Evolutionary conservation across 1,140 invertebrate species (phyloP), one percentile per base, ranked within the genome.

Genomic region (Nephila pilipes): DNA sequence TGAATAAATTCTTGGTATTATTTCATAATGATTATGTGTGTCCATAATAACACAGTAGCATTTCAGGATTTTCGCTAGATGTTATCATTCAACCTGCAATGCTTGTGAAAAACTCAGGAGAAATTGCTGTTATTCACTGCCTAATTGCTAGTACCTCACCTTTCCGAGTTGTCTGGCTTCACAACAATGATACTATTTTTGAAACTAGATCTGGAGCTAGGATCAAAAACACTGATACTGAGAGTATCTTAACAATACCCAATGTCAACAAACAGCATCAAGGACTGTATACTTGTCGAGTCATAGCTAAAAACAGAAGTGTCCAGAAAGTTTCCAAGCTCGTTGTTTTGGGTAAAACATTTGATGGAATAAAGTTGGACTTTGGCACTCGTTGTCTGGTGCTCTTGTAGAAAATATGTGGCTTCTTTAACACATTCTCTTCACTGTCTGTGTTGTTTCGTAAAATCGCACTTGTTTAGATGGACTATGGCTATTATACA

Each of bases 261-360:
- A 89, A 81, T 46, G 46, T 93, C 36, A 38, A 87, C 85, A 88
- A 89, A 25, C 69, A 69, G 1, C 92, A 93, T 46, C 79, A 81
- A 87, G 92, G 92, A 65, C 32, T 93, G 69, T 93, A 93, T 58
- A 93, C 92, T 32, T 93, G 92, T 65, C 85, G 92, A 89, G 92
- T 75, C 87, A 89, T 93, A 36, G 88, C 92, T 38, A 89, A 93
- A 83, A 93, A 93, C 75, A 88, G 92, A 38, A 93, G 92, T 69
- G 63, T 93, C 85, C 92, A 93, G 92, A 93, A 93, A 83, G 92
- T 93, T 46, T 46, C 92, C 69, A 80, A 88, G 92, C 79, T 93
- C 16, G 29, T 65, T 54, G 75, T 93, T 93, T 93, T 93, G 85
- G 92, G 92, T 93, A 93, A 46, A 93, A 81, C 29, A 65, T 80